Evolutionary conservation across 2,113 vertebrate genomes (phyloP), one percentile per base, ranked within the genome.

Genomic region (Triplophysa tibetana): DNA sequence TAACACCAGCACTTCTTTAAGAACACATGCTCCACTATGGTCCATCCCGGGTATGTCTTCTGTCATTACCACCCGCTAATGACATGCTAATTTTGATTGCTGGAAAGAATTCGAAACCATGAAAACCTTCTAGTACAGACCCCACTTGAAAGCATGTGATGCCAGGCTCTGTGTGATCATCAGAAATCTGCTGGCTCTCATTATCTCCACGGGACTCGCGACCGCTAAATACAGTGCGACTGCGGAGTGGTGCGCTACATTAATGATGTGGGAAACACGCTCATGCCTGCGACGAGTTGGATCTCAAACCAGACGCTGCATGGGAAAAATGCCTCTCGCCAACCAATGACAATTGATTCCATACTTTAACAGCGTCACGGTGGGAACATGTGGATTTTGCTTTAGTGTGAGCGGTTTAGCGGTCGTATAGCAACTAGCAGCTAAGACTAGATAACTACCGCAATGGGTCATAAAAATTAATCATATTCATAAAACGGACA

Each of bases 141-240:
- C 50, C 29, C 79, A 61, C 70, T 81, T 81, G 56, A 67, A 66
- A 75, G 48, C 33, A 23, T 63, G 67, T 43, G 62, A 74, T 80
- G 70, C 60, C 23, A 12, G 74, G 74, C 74, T 24, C 41, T 29
- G 45, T 77, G 79, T 81, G 70, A 75, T 81, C 64, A 81, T 60
- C 70, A 56, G 62, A 74, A 67, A 75, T 63, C 79, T 43, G 21
- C 79, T 81, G 79, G 79, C 48, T 64, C 61, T 74, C 33, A 74
- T 74, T 74, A 73, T 73, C 78, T 74, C 79, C 79, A 75, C 65
- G 19, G 48, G 79, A 21, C 63, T 75, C 33, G 23, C 14, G 70
- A 75, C 79, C 79, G 74, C 79, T 81, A 81, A 81, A 73, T 58
- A 75, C 79, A 75, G 72, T 63, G 17, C 52, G 56, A 81, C 70